Percentiles rank a stretch among this genome's conserved stretches.
Conservation (phyloP, 2,113 vertebrate species). For the Chloropsis hardwickii region DNA sequence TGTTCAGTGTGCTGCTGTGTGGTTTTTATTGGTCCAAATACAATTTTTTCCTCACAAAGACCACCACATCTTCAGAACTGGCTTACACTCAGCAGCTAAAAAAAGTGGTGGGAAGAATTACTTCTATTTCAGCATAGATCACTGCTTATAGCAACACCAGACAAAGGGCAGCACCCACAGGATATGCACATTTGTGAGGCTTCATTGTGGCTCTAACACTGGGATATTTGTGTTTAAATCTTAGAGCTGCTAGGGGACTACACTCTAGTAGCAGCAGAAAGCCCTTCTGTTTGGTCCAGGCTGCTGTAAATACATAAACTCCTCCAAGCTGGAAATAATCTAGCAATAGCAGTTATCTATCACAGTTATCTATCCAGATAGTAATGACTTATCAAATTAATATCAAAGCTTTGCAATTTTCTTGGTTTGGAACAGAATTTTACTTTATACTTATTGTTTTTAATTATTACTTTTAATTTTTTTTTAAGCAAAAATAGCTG, state of each 20-base stretch:
- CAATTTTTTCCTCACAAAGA: background rate
- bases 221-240: background rate
- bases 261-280: background rate
- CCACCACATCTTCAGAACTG: background rate
- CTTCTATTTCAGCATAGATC: background rate
- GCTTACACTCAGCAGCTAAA: background rate
- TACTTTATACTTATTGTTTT: background rate
- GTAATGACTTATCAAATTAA: background rate
- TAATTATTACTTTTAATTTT: background rate
- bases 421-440: background rate
- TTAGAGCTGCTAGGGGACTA: background rate
- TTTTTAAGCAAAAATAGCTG: background rate
- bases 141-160: background rate
- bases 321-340: background rate
- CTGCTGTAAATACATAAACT: background rate
- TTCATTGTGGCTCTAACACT: background rate
- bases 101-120: background rate
- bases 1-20: background rate
- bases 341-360: background rate
- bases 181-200: slow-evolving; percentile 2
- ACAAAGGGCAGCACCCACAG: slow-evolving; percentile 18
- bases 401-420: background rate
- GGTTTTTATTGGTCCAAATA: background rate
- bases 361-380: background rate
- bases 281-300: background rate